phyloP scores from a whole-genome alignment of 2,888 invertebrate genomes.

The Odontomyia ornata region DNA sequence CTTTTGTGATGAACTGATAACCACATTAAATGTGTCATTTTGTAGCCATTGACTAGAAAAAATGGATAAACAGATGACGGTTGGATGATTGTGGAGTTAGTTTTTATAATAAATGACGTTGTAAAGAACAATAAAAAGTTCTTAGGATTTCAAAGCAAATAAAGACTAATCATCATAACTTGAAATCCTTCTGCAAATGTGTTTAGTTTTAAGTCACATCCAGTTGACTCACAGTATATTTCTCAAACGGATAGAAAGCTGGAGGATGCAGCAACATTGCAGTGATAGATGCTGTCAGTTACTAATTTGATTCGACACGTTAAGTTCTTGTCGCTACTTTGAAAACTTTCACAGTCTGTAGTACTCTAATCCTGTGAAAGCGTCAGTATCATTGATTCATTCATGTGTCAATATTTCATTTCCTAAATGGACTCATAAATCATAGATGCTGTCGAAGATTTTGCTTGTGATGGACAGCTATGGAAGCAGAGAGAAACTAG shows the following conservation, averaged over 20 bases:
- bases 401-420: conserved; percentile 41
- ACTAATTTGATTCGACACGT: not conserved
- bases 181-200: no score
- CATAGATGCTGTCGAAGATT: conserved; percentile 37
- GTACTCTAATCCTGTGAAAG: not conserved
- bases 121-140: no score
- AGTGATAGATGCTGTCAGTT: not conserved
- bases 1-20: conserved; percentile 43
- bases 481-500: not conserved
- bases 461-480: conserved; percentile 27
- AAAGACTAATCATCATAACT: no score
- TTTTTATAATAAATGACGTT: no score
- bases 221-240: no score
- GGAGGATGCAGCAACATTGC: not conserved
- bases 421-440: conserved; percentile 43
- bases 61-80: conserved; percentile 12
- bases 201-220: no score
- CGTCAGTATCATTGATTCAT: not conserved
- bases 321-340: not conserved
- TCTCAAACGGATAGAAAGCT: not conserved
- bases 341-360: not conserved
- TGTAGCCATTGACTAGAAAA: conserved; percentile 1
- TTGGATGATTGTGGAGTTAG: not conserved
- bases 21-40: conserved; percentile 37
- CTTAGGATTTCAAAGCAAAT: no score